These are phyloP conservation scores for Aphidius gifuensis DNA, from an alignment of 1,140 invertebrate species.

Conservation along the genomic window DNA sequence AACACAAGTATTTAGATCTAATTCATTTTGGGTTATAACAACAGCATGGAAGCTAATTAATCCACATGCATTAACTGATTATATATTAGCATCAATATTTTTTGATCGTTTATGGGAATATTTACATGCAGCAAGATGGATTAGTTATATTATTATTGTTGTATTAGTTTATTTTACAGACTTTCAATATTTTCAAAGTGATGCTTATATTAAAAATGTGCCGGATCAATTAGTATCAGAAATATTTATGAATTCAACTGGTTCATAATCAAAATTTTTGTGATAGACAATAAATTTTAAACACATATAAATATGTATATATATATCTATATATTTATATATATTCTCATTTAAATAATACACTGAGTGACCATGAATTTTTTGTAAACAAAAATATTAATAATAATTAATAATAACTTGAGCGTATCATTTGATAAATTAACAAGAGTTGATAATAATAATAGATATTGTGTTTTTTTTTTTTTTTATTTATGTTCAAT, in stretches of 20 bases:
- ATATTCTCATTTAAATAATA: too few species aligned
- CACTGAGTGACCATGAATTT: too few species aligned
- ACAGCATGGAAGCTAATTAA: conserved; percentile 77
- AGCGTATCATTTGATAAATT: too few species aligned
- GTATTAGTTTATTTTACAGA: conserved; percentile 61
- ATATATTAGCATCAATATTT: conserved; percentile 73
- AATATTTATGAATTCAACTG: conserved; percentile 1
- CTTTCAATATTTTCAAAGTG: conserved; percentile 41
- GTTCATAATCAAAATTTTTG: background rate
- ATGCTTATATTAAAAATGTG: conserved; percentile 8
- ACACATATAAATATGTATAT: too few species aligned
- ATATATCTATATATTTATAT: too few species aligned
- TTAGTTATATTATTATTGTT: conserved; percentile 60
- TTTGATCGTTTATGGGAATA: conserved; percentile 76
- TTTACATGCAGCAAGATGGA: conserved; percentile 63
- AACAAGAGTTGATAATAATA: too few species aligned
- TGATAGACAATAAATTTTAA: too few species aligned
- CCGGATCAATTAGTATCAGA: background rate
- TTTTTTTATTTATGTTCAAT: too few species aligned
- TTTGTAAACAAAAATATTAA: too few species aligned
- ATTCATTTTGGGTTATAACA: conserved; percentile 69
- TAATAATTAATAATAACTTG: too few species aligned
- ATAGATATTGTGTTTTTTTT: too few species aligned
- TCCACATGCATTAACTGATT: conserved; percentile 74
- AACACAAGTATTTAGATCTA: conserved; percentile 55